Evolutionary conservation across 2,113 vertebrate genomes (phyloP).

Genomic region (Pomatostomus ruficeps): DNA sequence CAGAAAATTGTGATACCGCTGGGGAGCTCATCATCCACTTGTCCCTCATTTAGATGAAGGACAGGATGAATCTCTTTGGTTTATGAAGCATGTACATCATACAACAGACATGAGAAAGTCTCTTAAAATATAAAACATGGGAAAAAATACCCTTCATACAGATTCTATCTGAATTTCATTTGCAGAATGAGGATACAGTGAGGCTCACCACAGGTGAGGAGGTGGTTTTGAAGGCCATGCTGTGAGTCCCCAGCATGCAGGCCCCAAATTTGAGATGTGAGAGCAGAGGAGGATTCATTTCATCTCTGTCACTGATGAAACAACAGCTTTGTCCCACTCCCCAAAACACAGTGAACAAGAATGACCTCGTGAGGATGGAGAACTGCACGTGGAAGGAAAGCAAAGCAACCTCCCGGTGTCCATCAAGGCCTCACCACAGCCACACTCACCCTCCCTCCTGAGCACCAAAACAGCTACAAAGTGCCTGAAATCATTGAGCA

Average conservation of each 20-base stretch:
- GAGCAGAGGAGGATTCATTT: neutral
- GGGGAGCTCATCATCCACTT: neutral
- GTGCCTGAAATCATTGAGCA: slow-evolving; percentile 36
- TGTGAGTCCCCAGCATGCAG: neutral
- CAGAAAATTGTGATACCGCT: neutral
- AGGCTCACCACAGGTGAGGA: neutral
- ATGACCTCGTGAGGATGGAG: neutral
- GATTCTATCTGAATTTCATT: neutral
- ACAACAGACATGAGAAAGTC: neutral
- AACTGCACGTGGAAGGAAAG: neutral
- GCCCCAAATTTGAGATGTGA: neutral
- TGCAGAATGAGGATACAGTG: neutral
- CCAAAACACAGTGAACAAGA: neutral
- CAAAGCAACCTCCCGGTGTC: slow-evolving; percentile 1
- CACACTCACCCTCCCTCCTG: slow-evolving; percentile 24
- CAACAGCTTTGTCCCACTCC: neutral
- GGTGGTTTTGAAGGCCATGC: neutral
- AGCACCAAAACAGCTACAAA: slow-evolving; percentile 62
- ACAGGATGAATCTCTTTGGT: neutral
- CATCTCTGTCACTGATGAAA: slow-evolving; percentile 22
- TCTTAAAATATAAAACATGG: neutral
- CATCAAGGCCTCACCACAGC: slow-evolving; percentile 20
- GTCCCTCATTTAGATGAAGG: neutral
- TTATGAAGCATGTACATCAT: neutral
- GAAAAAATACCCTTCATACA: neutral